phyloP scores from a whole-genome alignment of 1,140 invertebrate species.

The Lasioglossum baleicum region DNA sequence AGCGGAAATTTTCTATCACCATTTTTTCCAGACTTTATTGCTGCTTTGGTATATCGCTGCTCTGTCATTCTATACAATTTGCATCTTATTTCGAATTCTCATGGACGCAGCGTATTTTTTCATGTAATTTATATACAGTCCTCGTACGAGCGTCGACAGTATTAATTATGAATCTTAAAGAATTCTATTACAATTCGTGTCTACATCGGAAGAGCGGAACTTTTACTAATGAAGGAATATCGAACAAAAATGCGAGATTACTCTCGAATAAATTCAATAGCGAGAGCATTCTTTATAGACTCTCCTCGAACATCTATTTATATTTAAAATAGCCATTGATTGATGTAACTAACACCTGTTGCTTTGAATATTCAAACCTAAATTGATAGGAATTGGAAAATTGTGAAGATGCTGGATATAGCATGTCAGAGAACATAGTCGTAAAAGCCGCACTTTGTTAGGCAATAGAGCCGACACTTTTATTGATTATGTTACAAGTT shows the following conservation, averaged over 20 bases:
- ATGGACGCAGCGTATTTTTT: not conserved
- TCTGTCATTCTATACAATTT: not conserved
- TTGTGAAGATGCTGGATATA: not conserved
- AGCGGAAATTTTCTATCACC: not conserved
- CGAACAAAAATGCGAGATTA: no score
- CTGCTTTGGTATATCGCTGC: not conserved
- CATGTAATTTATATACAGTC: not conserved
- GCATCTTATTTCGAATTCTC: conserved; percentile 1
- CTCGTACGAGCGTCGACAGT: not conserved
- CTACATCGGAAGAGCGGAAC: no score
- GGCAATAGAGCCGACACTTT: no score
- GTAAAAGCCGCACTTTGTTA: no score
- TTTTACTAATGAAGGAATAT: no score
- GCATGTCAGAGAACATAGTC: not conserved
- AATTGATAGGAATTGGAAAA: not conserved
- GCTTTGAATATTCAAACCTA: not conserved
- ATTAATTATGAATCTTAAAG: not conserved
- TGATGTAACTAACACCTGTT: not conserved
- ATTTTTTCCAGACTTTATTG: not conserved
- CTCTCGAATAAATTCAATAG: no score
- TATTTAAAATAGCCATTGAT: not conserved
- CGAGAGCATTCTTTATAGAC: no score
- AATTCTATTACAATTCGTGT: not conserved
- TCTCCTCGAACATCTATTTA: no score
- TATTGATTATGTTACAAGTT: no score